These are phyloP conservation scores for Zosterops borbonicus DNA, from an alignment of 2,113 vertebrate genomes.

Conservation along the genomic window DNA sequence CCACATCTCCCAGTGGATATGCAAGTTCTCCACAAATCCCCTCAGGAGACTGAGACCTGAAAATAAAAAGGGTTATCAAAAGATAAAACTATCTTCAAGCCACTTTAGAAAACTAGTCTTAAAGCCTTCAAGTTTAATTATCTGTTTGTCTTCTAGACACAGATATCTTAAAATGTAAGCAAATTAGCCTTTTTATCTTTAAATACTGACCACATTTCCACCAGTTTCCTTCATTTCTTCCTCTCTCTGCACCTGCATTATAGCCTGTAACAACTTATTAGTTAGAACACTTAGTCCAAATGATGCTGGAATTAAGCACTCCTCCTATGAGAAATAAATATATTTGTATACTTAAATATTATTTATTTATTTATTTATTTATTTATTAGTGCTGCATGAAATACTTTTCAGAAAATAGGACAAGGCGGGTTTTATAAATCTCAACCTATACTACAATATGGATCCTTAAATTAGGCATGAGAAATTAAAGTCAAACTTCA, in stretches of 20 bases:
- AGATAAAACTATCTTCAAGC: not conserved
- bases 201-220: not conserved
- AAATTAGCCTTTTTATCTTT: not conserved
- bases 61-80: not conserved
- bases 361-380: not conserved
- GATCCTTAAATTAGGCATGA: not conserved
- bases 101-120: not conserved
- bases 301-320: not conserved
- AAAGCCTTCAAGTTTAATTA: not conserved
- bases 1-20: fast-evolving
- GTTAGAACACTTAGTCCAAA: not conserved
- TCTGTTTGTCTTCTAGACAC: not conserved
- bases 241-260: not conserved
- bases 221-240: not conserved
- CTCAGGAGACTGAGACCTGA: not conserved
- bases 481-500: not conserved
- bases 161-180: not conserved
- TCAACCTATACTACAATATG: not conserved
- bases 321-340: not conserved
- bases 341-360: not conserved
- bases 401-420: not conserved
- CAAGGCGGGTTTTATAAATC: not conserved
- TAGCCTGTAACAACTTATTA: not conserved
- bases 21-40: not conserved
- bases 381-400: not conserved